phyloP scores from a whole-genome alignment of 1,140 invertebrate genomes.

The Piezodorus guildinii region DNA sequence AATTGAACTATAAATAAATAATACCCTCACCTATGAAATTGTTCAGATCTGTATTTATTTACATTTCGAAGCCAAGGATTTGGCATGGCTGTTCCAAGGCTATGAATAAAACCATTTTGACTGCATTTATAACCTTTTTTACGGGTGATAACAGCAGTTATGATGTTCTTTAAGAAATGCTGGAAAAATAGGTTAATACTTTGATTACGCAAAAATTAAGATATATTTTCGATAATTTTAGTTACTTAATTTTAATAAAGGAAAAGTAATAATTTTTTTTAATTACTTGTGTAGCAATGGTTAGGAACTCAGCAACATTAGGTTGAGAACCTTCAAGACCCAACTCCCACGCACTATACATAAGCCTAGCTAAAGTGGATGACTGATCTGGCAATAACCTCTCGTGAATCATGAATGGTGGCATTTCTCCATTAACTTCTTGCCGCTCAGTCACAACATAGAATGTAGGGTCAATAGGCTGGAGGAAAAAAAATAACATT shows the following conservation, averaged over 20 bases:
- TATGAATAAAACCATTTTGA: constrained; percentile 12
- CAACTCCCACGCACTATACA: constrained; percentile 4
- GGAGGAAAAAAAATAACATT: background rate
- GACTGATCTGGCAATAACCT: background rate
- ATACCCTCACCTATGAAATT: constrained; percentile 6
- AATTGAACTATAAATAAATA: too few relatives aligned
- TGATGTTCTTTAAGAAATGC: constrained; percentile 11
- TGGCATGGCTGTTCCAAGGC: background rate
- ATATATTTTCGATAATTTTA: too few relatives aligned
- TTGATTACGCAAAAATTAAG: too few relatives aligned
- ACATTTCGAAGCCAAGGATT: constrained; percentile 1
- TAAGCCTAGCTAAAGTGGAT: background rate
- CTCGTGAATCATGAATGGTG: constrained; percentile 1
- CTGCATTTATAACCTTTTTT: constrained; percentile 12
- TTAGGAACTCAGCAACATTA: background rate
- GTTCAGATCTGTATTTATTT: background rate
- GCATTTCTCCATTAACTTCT: constrained; percentile 4
- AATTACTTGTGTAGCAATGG: constrained; percentile 6
- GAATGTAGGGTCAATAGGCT: constrained; percentile 1
- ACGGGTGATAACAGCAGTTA: constrained; percentile 7
- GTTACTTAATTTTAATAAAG: too few relatives aligned
- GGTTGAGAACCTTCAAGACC: background rate
- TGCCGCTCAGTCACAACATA: background rate
- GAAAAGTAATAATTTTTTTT: background rate
- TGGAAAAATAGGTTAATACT: background rate